phyloP scores from a whole-genome alignment of 2,113 vertebrate species.

The Mustelus asterias region DNA sequence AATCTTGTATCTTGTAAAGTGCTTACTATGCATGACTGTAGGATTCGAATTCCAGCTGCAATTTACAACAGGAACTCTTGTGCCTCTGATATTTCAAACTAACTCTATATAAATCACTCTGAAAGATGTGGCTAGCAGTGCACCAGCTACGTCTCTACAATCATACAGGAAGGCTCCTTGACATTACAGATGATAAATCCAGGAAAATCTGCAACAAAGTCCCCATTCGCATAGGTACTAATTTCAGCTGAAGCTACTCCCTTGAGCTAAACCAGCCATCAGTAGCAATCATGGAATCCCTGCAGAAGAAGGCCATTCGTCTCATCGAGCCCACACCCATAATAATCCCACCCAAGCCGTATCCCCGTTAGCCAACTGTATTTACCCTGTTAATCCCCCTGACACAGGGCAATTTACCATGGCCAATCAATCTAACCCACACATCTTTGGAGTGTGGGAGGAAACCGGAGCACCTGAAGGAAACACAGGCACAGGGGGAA shows the following conservation, averaged over 20 bases:
- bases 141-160: not conserved
- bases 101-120: not conserved
- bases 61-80: not conserved
- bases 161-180: not conserved
- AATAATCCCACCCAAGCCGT: too few relatives aligned
- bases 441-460: too few relatives aligned
- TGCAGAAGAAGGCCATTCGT: too few relatives aligned
- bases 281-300: not conserved
- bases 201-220: not conserved
- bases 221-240: not conserved
- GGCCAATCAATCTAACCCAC: too few relatives aligned
- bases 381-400: too few relatives aligned
- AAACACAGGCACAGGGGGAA: too few relatives aligned
- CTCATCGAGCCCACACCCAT: too few relatives aligned
- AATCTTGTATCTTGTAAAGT: not conserved
- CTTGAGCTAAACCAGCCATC: not conserved
- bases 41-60: not conserved
- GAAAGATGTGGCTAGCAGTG: not conserved
- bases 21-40: not conserved
- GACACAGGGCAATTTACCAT: too few relatives aligned
- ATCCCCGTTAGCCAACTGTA: too few relatives aligned
- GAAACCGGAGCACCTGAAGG: too few relatives aligned
- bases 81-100: not conserved
- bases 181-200: not conserved
- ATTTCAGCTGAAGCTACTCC: not conserved